Evolutionary conservation across 2,888 invertebrate species (phyloP).

Genomic region (Pheosia gnoma): DNA sequence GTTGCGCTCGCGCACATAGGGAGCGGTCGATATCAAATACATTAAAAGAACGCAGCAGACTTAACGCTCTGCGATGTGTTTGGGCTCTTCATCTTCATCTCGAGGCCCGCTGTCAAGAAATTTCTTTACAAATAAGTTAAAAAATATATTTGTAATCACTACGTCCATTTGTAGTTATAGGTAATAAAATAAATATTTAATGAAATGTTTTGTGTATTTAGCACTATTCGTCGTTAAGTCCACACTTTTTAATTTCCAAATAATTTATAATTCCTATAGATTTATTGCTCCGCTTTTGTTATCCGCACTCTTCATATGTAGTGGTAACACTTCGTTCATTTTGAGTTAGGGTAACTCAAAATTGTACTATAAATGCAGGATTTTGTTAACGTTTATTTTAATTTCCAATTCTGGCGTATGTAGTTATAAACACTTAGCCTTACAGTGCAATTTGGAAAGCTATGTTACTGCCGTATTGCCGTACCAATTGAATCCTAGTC

Average conservation of each 20-base stretch:
- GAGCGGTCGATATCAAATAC: too few species aligned
- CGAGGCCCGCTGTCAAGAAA: conserved; percentile 2
- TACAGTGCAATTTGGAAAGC: too few species aligned
- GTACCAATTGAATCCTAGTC: too few species aligned
- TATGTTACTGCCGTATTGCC: too few species aligned
- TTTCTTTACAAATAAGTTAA: conserved; percentile 11
- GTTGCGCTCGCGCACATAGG: too few species aligned
- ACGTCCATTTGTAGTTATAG: conserved; percentile 67
- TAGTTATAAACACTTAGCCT: too few species aligned
- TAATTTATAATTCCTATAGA: conserved; percentile 20
- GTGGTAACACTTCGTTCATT: conserved; percentile 23
- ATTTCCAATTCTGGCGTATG: too few species aligned
- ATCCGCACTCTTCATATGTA: conserved; percentile 53
- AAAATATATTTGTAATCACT: conserved; percentile 52
- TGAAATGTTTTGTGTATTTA: conserved; percentile 30
- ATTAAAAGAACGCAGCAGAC: too few species aligned
- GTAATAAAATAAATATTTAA: conserved; percentile 48
- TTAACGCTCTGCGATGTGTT: too few species aligned
- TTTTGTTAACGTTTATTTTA: too few species aligned
- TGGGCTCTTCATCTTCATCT: background rate
- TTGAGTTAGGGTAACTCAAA: too few species aligned
- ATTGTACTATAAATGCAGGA: too few species aligned
- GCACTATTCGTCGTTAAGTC: conserved; percentile 39
- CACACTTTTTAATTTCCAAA: conserved; percentile 22
- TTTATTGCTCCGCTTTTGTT: conserved; percentile 38